Evolutionary conservation across 2,113 vertebrate species (phyloP).

Genomic region (Irena cyanogastra): DNA sequence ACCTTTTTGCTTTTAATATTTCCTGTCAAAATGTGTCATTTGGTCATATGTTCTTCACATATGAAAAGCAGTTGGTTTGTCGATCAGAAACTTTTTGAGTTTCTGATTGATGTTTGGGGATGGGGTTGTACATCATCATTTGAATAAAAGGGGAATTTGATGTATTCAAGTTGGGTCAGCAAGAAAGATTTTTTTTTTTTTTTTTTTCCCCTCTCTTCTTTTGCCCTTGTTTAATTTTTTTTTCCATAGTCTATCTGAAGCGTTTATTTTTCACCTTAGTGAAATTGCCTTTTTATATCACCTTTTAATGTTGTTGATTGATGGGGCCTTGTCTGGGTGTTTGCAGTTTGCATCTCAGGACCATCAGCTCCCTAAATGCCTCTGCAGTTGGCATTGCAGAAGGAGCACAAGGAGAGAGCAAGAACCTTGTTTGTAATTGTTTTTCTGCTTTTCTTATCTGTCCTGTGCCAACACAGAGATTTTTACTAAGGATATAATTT

Average conservation of each 20-base stretch:
- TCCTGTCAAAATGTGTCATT: background rate
- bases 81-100: background rate
- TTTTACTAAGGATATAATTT: background rate
- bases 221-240: background rate
- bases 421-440: background rate
- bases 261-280: background rate
- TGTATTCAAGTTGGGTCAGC: background rate
- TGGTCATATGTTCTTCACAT: background rate
- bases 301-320: no score
- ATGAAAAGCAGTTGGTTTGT: background rate
- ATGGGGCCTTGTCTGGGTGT: background rate
- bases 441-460: background rate
- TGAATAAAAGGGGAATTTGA: background rate
- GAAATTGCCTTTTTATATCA: background rate
- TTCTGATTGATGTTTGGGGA: background rate
- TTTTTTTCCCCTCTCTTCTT: accelerated
- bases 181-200: accelerated
- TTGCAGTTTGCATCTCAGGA: background rate
- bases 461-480: background rate
- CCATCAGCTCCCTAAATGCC: background rate
- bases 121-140: background rate
- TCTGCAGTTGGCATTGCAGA: background rate
- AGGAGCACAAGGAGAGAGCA: background rate
- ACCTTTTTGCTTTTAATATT: background rate
- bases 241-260: background rate